These are phyloP conservation scores for Hafferia zeledoni DNA, from an alignment of 2,797 vertebrate genomes.

Conservation along the genomic window DNA sequence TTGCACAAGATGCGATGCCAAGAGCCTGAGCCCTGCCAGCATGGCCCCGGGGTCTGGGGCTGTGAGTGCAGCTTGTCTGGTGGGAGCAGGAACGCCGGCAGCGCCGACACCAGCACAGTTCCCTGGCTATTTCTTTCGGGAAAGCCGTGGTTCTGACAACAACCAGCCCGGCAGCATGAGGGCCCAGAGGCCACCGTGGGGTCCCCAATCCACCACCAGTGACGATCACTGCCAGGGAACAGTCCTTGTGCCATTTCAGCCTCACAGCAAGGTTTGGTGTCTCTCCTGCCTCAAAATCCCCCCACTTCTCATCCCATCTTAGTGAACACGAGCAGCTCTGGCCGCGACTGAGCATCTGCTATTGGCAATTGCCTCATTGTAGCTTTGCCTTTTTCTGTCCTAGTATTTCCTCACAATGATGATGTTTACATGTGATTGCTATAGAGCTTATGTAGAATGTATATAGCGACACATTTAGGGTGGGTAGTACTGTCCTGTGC, in stretches of 20 bases:
- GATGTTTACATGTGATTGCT: slow-evolving; percentile 85
- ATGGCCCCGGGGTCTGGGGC: neutral
- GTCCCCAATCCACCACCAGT: neutral
- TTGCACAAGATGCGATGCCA: neutral
- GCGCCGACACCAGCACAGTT: neutral
- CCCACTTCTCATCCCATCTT: slow-evolving; percentile 1
- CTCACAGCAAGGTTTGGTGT: neutral
- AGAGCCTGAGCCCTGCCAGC: neutral
- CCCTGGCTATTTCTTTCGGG: neutral
- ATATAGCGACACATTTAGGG: slow-evolving; percentile 75
- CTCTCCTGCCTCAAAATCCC: neutral
- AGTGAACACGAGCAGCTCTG: slow-evolving; percentile 39
- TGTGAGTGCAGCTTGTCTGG: neutral
- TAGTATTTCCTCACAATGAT: slow-evolving; percentile 79
- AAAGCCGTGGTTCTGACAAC: neutral
- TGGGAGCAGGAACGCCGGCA: neutral
- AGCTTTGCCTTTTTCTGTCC: slow-evolving; percentile 83
- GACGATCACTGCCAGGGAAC: neutral
- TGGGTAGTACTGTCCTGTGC: slow-evolving; percentile 79
- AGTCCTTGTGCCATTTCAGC: neutral
- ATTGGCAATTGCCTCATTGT: slow-evolving; percentile 80
- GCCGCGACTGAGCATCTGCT: slow-evolving; percentile 74
- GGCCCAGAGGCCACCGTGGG: neutral
- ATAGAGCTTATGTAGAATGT: slow-evolving; percentile 79
- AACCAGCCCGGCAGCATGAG: neutral